Evolutionary conservation across 2,888 invertebrate genomes (phyloP).

Genomic region (Lymantria monacha): DNA sequence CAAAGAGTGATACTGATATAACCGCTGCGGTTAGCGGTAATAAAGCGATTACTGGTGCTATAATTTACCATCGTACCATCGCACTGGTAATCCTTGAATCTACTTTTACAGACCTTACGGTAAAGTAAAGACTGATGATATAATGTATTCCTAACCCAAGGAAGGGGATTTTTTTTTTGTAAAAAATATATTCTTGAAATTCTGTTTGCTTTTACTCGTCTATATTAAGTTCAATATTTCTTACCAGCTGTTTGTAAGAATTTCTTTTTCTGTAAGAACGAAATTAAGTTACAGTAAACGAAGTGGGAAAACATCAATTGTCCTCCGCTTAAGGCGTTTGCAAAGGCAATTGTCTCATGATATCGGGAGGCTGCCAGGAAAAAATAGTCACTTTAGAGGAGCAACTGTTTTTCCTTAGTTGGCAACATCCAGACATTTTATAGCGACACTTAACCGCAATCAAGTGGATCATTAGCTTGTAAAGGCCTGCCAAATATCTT

Average conservation of each 20-base stretch:
- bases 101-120: no score
- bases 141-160: no score
- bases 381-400: constrained; percentile 74
- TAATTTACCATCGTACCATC: no score
- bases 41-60: no score
- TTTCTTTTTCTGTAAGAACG: constrained; percentile 42
- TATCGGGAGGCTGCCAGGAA: constrained; percentile 73
- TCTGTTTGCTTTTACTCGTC: background rate
- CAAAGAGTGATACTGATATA: no score
- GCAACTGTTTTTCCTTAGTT: constrained; percentile 74
- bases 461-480: constrained; percentile 79
- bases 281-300: constrained; percentile 45
- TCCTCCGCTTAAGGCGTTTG: constrained; percentile 65
- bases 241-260: constrained; percentile 9
- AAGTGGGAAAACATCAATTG: constrained; percentile 62
- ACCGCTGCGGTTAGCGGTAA: no score
- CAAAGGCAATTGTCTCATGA: constrained; percentile 74
- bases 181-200: no score
- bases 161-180: no score
- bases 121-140: no score
- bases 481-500: constrained; percentile 80
- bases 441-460: constrained; percentile 80
- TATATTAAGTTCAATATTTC: background rate
- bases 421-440: constrained; percentile 78
- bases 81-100: no score